phyloP scores from a whole-genome alignment of 2,113 vertebrate genomes.

The Campylomormyrus tamandua region DNA sequence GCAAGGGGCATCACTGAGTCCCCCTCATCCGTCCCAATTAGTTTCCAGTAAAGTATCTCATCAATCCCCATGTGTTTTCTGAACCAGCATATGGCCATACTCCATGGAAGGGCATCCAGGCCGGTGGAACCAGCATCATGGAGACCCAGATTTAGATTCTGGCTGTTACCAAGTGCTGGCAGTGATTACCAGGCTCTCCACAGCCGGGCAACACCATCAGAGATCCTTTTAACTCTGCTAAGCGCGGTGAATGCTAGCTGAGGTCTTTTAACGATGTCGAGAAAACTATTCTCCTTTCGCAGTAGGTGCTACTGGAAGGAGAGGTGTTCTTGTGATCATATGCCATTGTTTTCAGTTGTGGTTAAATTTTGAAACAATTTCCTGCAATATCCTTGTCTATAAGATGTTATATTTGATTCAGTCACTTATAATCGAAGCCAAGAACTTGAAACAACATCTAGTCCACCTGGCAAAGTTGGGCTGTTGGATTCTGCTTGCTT shows the following conservation, averaged over 20 bases:
- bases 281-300: background rate
- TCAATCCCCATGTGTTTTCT: constrained; percentile 36
- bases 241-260: background rate
- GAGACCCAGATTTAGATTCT: constrained; percentile 11
- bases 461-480: background rate
- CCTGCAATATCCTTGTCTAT: background rate
- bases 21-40: constrained; percentile 38
- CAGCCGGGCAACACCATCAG: background rate
- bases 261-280: background rate
- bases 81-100: constrained; percentile 29
- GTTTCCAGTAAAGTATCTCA: constrained; percentile 24
- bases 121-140: background rate
- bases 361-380: background rate
- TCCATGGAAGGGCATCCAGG: constrained; percentile 25
- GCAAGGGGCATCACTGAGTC: constrained; percentile 49
- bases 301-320: background rate
- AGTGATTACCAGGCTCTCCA: background rate
- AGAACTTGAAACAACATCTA: background rate
- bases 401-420: background rate
- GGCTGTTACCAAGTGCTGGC: background rate
- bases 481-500: background rate
- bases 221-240: background rate
- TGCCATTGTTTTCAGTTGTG: background rate
- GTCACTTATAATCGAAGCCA: background rate
- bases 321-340: background rate